Evolutionary conservation across 2,888 invertebrate species (phyloP), one percentile per base, ranked within the genome.

Genomic region (Xestia ashworthii): DNA sequence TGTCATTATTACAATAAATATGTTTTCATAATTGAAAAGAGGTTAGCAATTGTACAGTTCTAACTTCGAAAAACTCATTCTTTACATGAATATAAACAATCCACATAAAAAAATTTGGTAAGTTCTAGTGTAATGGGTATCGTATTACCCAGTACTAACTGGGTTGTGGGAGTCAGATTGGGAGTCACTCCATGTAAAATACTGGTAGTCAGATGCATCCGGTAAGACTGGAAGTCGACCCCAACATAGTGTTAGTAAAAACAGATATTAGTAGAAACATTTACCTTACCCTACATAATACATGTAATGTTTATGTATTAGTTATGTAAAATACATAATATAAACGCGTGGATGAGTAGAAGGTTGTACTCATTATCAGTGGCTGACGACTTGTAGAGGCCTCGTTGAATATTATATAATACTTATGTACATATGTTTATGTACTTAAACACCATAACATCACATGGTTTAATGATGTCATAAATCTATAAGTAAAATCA

Each of bases 271-370:
- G 11, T 58, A 14, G 58, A 6, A 58, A 22, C 14, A 5, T 71
- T 62, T 44, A 25, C 14, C 22, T 32, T 3, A 41, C 44, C 44
- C 5, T 44, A 65, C 22, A 65, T 65, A 44, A 44, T 16, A 25
- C 25, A 19, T 68, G 41, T 50, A 11, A 53, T 53, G 46, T 50
- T 32, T 60, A 41, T 66, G 5, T 66, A 50, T 50, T 22, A 2
- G 50, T 79, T 79, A 78, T 71, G 71, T 73, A 67, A 70, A 80
- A 55, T 38, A 69, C 62, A 64, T 82, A 71, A 71, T 41, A 76
- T 64, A 69, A 60, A 71, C 58, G 74, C 55, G 60, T 50, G 65
- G 53, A 44, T 5, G n/a, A 50, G 38, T 60, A 60, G 72, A 80
- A 81, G 81, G 81, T 55, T 73, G 55, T 11, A 58, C 12, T 55